Evolutionary conservation across 2,113 vertebrate genomes (phyloP), one percentile per base, ranked within the genome.

Genomic region (Corythornis cristatus): DNA sequence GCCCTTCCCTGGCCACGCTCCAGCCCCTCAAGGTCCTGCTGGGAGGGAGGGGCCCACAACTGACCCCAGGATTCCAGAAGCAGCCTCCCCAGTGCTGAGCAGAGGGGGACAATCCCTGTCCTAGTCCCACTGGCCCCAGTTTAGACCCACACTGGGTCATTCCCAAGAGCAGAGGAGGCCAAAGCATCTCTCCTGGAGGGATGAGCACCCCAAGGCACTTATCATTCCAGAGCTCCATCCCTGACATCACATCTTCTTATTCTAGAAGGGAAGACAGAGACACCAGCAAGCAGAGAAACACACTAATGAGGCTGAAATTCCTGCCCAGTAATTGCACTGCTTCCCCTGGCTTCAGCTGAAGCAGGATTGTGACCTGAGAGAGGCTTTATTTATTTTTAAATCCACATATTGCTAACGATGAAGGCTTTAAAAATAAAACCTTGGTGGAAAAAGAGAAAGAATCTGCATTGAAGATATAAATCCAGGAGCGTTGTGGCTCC

Each of bases 191-290:
- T 4, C 51, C 15, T 2, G 25, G 3, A 3, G 0, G 10, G 48
- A 25, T 13, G 2, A 33, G 22, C 5, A 6, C 35, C 43, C 43
- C 3, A 5, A 14, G 26, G 8, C 48, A 10, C 31, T 12, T 23
- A 1, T 1, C 0, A 18, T 78, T 16, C 8, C 71, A 3, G 31
- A 62, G 8, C 33, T 40, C 48, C 31, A 1, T 11, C 33, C 53
- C 2, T 0, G 0, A 17, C 51, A 37, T 37, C 61, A 12, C 1
- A 4, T 71, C 23, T 62, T 12, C 62, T 84, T n/a, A 0, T 35
- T 67, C 11, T n/a, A 15, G 37, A 81, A 72, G 33, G 64, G 65
- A 53, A 42, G 33, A 57, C 31, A 31, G 60, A 15, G 68, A 58
- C 12, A 12, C 14, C 64, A 46, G 72, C 31, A 6, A 46, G 42